phyloP scores from a whole-genome alignment of 2,888 invertebrate species.

The Encarsia formosa region DNA sequence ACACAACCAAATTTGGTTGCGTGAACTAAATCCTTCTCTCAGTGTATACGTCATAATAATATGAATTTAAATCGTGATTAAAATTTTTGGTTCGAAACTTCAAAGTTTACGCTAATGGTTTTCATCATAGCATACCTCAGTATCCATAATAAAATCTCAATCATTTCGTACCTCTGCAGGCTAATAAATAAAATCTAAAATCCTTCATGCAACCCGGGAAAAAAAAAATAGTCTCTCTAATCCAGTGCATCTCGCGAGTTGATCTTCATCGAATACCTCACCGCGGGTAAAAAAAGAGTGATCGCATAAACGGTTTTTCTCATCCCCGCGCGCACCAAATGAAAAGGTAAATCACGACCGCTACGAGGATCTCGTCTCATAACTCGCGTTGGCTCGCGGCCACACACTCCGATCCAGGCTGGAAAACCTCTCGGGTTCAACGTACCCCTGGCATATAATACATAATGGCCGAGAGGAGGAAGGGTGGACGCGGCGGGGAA shows the following conservation, averaged over 20 bases:
- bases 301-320: too few species aligned
- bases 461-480: constrained; percentile 36
- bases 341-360: not conserved
- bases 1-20: too few species aligned
- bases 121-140: too few species aligned
- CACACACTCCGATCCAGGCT: not conserved
- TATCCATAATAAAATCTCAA: too few species aligned
- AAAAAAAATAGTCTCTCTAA: not conserved
- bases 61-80: too few species aligned
- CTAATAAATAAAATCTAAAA: too few species aligned
- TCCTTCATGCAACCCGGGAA: not conserved
- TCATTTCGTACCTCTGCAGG: too few species aligned
- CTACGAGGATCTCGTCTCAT: constrained; percentile 10
- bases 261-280: too few species aligned
- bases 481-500: not conserved
- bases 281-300: not conserved
- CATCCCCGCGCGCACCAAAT: not conserved
- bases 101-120: too few species aligned
- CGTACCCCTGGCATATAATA: constrained; percentile 31
- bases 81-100: too few species aligned
- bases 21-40: too few species aligned
- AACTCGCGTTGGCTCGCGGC: constrained; percentile 1
- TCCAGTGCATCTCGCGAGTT: not conserved
- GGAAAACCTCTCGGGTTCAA: constrained; percentile 32
- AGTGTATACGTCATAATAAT: too few species aligned